Evolutionary conservation across 1,140 invertebrate genomes (phyloP).

Genomic region (Lasaia peninsularis): DNA sequence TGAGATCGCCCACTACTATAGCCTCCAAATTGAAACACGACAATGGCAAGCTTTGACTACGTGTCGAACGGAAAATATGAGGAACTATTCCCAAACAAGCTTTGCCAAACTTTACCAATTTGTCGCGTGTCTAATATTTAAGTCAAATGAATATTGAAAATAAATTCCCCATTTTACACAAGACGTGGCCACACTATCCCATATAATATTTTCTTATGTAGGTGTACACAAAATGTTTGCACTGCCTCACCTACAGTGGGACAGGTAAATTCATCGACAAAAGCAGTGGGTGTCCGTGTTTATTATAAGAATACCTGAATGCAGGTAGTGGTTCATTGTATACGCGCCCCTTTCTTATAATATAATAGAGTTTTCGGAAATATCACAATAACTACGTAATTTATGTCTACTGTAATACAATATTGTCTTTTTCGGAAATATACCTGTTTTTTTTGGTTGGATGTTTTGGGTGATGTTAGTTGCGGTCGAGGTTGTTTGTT

Average conservation of each 20-base stretch:
- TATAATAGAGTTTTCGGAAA: slow-evolving; percentile 74
- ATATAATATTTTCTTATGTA: slow-evolving; percentile 38
- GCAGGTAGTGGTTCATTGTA: slow-evolving; percentile 62
- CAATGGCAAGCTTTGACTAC: not conserved
- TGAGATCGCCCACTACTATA: too few relatives aligned
- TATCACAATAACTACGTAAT: slow-evolving; percentile 70
- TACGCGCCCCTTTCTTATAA: slow-evolving; percentile 47
- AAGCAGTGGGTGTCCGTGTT: slow-evolving; percentile 64
- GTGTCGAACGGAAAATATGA: too few relatives aligned
- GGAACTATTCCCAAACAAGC: too few relatives aligned
- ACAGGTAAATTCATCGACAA: slow-evolving; percentile 70
- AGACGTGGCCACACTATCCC: not conserved
- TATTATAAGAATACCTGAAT: slow-evolving; percentile 66
- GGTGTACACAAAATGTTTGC: slow-evolving; percentile 61
- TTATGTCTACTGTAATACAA: slow-evolving; percentile 63
- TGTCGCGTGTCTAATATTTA: too few relatives aligned
- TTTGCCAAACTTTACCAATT: too few relatives aligned
- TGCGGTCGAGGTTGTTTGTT: slow-evolving; percentile 64
- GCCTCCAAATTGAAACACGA: not conserved
- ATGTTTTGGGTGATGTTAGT: slow-evolving; percentile 54
- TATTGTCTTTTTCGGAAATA: slow-evolving; percentile 69
- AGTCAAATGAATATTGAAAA: too few relatives aligned
- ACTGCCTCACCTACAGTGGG: slow-evolving; percentile 46
- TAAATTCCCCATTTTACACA: not conserved
- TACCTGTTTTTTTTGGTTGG: slow-evolving; percentile 44